Evolutionary conservation across 2,797 vertebrate species (phyloP).

Genomic region (Gallinago nigripennis): DNA sequence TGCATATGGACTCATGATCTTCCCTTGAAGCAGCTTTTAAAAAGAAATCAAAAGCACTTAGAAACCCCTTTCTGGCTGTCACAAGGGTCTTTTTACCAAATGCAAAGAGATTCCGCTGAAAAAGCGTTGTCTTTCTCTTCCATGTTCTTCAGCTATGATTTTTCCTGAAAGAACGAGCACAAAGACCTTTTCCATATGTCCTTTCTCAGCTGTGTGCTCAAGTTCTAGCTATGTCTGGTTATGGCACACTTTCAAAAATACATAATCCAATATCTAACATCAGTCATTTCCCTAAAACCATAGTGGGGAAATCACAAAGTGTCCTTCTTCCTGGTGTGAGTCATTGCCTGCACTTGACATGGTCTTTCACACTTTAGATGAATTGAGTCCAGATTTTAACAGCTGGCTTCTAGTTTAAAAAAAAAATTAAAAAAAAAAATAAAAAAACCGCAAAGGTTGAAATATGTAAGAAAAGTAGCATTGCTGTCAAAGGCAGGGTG

Average conservation of each 20-base stretch:
- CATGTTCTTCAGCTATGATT: neutral
- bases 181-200: neutral
- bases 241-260: slow-evolving; percentile 42
- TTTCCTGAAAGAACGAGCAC: neutral
- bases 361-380: slow-evolving; percentile 36
- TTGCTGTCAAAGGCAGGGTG: neutral
- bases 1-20: neutral
- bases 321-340: slow-evolving; percentile 23
- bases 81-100: neutral
- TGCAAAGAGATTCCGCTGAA: neutral
- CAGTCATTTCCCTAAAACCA: slow-evolving; percentile 16
- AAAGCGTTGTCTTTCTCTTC: neutral
- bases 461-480: neutral
- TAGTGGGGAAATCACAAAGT: slow-evolving; percentile 26
- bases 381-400: slow-evolving; percentile 41
- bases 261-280: slow-evolving; percentile 19
- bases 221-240: neutral
- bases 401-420: neutral
- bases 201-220: neutral
- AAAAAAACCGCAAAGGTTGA: too few species aligned
- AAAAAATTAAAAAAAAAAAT: neutral
- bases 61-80: neutral
- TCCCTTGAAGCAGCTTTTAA: neutral
- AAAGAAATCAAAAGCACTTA: neutral
- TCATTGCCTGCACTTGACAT: slow-evolving; percentile 44